phyloP scores from a whole-genome alignment of 1,140 invertebrate species.

The Aphaenogaster floridana region DNA sequence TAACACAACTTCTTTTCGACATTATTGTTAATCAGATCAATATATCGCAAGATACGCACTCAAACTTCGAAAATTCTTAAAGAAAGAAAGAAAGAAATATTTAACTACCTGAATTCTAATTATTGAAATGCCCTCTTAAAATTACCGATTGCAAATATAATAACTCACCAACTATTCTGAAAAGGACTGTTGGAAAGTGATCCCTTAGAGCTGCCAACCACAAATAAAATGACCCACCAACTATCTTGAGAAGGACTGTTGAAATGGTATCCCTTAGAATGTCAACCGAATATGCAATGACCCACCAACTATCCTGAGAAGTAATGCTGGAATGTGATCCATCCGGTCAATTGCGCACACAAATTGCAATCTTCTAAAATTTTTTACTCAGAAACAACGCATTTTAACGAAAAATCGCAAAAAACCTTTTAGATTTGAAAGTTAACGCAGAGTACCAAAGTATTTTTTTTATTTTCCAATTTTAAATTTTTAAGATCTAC shows the following conservation, averaged over 20 bases:
- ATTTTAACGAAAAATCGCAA: too few relatives aligned
- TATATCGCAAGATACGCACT: not conserved
- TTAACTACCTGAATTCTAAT: not conserved
- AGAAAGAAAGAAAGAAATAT: not conserved
- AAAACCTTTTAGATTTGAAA: too few relatives aligned
- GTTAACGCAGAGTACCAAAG: not conserved
- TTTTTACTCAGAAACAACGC: constrained; percentile 4
- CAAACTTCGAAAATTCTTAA: not conserved
- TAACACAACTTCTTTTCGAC: constrained; percentile 33
- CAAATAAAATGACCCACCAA: too few relatives aligned
- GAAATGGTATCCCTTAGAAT: too few relatives aligned
- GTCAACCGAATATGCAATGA: too few relatives aligned
- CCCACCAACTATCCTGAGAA: too few relatives aligned
- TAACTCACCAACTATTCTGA: not conserved
- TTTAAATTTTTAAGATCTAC: not conserved
- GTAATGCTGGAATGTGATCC: too few relatives aligned
- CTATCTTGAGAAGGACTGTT: too few relatives aligned
- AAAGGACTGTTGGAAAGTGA: too few relatives aligned
- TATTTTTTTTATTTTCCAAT: not conserved
- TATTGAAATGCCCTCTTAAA: not conserved
- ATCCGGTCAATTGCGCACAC: too few relatives aligned
- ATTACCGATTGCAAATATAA: not conserved
- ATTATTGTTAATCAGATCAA: constrained; percentile 17
- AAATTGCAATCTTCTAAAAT: too few relatives aligned
- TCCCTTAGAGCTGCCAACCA: too few relatives aligned